Evolutionary conservation across 1,140 invertebrate genomes (phyloP), one percentile per base, ranked within the genome.

Genomic region (Lepidurus packardi): DNA sequence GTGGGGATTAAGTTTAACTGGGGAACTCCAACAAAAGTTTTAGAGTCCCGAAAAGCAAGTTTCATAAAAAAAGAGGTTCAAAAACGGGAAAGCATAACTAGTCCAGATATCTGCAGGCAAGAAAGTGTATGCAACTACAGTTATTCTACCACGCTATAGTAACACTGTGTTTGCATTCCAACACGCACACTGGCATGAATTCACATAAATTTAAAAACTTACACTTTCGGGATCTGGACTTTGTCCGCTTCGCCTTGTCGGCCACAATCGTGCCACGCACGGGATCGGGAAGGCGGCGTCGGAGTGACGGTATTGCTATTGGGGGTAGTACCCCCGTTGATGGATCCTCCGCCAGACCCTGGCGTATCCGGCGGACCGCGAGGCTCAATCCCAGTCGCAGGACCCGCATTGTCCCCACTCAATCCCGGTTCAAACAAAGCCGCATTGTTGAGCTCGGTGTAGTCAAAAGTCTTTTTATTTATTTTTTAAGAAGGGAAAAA

Each of bases 211-310:
- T 13, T 77, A 1, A 43, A 73, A 84, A 93, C 94, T 95, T 88
- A 98, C 95, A 97, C 88, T 93, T 98, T 98, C 85, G 95, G 93
- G 89, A 98, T 98, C 88, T 97, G 94, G 82, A 97, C 95, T 89
- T 97, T 97, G 85, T 96, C 95, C 77, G 93, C 92, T 85, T 97
- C 94, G 83, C 94, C 94, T 84, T 95, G 94, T 80, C 94, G 87
- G 34, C 94, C 93, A 85, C 96, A 96, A 85, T 96, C 93, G 85
- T 94, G 93, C 93, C 93, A 95, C 77, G 93, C 93, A 81, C 93
- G 90, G 88, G 74, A 87, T 88, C 44, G 89, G 85, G 73, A 81
- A 78, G 74, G 80, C 77, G 75, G 75, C 41, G 45, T 78, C 42
- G 65, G 75, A 41, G 73, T 73, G 77, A 78, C 16, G 77, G 21